Evolutionary conservation across 1,140 invertebrate species (phyloP), one percentile per base, ranked within the genome.

Genomic region (Pseudomyrmex pallidus): DNA sequence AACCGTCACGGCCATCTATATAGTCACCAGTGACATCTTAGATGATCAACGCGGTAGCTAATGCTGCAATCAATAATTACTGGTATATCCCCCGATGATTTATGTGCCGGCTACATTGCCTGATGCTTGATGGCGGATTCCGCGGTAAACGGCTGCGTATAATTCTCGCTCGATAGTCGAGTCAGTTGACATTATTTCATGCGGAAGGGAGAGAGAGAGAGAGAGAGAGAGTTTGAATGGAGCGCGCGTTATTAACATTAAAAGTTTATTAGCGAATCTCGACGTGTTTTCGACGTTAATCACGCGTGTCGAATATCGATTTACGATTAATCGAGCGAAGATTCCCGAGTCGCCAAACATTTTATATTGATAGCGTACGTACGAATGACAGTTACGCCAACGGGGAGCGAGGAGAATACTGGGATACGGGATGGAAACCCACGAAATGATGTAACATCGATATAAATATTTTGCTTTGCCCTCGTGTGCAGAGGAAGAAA

Each of bases 371-470:
- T 10, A 13, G 44, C 54, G 17, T 48, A 35, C 35, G 22, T 35
- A 50, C 44, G 76, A 61, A 17, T 72, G 66, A 80, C 76, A 80
- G 64, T 59, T 72, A 50, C 44, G 44, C 76, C 10, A 48, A 54
- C 44, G 46, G 35, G 46, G 35, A 35, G 54, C 54, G 13, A 2
- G 66, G 44, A 35, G 35, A 72, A 70, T 76, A 76, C 64, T 57
- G 52, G 52, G 70, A 22, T 22, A 59, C 52, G 13, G 10, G 20
- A 80, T 59, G 15, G 54, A 17, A 78, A 50, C 76, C 76, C 66
- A 46, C 76, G 46, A 80, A 72, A 35, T 66, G 76, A 80, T 80
- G 35, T 35, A 80, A 80, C 66, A 61, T 80, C 54, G 76, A 54
- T 56, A 80, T 80, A 80, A 80, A 80, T 72, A 80, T 80, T 80